A percentile compares a stretch with the other conserved stretches of the same genome.
These are phyloP conservation scores for Horisme vitalbata DNA, from an alignment of 2,888 invertebrate genomes.

Conservation along the genomic window DNA sequence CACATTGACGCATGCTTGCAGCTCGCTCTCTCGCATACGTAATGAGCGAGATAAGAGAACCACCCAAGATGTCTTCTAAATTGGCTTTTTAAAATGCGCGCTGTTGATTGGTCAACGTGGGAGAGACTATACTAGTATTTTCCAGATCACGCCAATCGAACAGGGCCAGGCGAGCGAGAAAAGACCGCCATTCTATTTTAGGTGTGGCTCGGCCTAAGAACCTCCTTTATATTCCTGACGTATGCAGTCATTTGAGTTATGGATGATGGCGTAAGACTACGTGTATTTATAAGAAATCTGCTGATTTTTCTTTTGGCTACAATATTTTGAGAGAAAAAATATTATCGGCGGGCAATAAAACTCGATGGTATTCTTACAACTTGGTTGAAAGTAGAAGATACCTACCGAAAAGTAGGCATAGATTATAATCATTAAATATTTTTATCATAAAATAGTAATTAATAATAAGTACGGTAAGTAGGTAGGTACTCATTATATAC, in stretches of 20 bases:
- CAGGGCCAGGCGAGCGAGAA: conserved; percentile 50
- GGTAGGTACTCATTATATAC: background rate
- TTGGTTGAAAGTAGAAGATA: background rate
- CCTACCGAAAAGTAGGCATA: background rate
- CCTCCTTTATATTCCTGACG: conserved; percentile 81
- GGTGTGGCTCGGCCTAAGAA: conserved; percentile 67
- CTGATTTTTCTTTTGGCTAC: conserved; percentile 57
- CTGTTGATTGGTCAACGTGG: conserved; percentile 69
- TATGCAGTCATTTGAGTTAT: conserved; percentile 80
- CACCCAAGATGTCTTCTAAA: conserved; percentile 62
- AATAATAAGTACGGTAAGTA: no score
- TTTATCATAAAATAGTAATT: no score
- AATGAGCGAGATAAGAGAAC: conserved; percentile 62
- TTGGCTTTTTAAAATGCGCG: conserved; percentile 59
- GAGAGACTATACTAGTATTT: conserved; percentile 57
- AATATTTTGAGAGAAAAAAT: conserved; percentile 49
- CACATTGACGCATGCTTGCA: conserved; percentile 50
- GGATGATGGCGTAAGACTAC: conserved; percentile 70
- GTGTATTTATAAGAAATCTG: conserved; percentile 68
- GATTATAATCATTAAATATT: no score
- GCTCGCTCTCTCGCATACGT: conserved; percentile 55
- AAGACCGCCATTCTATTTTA: conserved; percentile 76
- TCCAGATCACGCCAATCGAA: conserved; percentile 65
- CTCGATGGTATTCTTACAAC: conserved; percentile 21
- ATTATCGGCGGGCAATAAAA: conserved; percentile 40